Percentiles rank a stretch among this genome's conserved stretches.
Evolutionary conservation across 2,797 vertebrate species (phyloP).

Genomic region (Tamandua tetradactyla): DNA sequence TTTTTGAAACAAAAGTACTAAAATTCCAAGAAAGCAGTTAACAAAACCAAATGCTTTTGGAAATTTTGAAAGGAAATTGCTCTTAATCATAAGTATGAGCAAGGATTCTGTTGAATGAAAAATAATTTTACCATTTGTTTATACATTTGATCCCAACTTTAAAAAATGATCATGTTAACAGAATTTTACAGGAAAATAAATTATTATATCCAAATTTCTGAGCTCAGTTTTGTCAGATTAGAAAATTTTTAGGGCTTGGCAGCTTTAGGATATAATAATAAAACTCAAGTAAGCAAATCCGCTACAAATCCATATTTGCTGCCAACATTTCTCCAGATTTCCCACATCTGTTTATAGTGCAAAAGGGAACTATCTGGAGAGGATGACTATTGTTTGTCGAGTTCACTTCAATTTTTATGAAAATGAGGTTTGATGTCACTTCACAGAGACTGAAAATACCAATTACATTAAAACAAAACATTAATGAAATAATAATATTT

Average conservation of each 20-base stretch:
- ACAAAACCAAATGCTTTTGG: slow-evolving; percentile 66
- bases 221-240: not conserved
- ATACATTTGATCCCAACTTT: not conserved
- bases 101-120: not conserved
- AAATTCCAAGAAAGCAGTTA: not conserved
- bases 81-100: slow-evolving; percentile 39
- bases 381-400: not conserved
- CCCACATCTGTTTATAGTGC: not conserved
- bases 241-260: not conserved
- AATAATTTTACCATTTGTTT: slow-evolving; percentile 50
- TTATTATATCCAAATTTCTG: slow-evolving; percentile 15
- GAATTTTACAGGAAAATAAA: not conserved
- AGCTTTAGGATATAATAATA: not conserved
- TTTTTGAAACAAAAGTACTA: slow-evolving; percentile 69
- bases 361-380: not conserved
- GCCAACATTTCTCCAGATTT: not conserved
- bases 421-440: slow-evolving; percentile 20
- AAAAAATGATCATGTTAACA: not conserved
- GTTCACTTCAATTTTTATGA: not conserved
- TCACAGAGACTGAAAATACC: not conserved
- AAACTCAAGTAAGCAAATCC: slow-evolving; percentile 32
- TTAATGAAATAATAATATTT: slow-evolving; percentile 9
- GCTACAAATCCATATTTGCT: not conserved
- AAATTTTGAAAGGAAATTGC: slow-evolving; percentile 68
- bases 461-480: not conserved